Evolutionary conservation across 1,140 invertebrate genomes (phyloP).

Genomic region (Rhopalosiphum padi): DNA sequence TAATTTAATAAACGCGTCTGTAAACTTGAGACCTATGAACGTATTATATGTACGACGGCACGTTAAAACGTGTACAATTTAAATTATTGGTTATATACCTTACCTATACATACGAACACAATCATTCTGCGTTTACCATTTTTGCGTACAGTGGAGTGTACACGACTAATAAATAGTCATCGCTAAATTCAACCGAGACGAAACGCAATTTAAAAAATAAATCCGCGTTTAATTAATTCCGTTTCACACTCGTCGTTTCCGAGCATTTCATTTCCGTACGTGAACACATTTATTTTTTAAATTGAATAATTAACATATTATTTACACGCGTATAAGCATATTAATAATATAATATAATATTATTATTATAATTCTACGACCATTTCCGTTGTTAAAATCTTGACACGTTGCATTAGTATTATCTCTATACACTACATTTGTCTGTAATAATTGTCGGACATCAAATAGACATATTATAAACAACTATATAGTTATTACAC

Average conservation of each 20-base stretch:
- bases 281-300: neutral
- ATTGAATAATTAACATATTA: neutral
- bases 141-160: neutral
- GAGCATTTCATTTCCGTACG: neutral
- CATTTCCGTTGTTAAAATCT: neutral
- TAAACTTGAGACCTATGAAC: neutral
- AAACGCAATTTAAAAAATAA: neutral
- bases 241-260: neutral
- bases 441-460: neutral
- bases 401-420: neutral
- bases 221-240: neutral
- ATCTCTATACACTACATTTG: neutral
- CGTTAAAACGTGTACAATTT: neutral
- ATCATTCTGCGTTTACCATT: neutral
- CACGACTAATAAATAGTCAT: neutral
- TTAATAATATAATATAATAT: too few relatives aligned
- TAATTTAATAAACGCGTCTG: neutral
- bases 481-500: neutral
- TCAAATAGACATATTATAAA: neutral
- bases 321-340: neutral
- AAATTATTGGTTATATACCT: neutral
- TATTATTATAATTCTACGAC: neutral
- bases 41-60: neutral
- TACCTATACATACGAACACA: too few relatives aligned
- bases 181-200: neutral